Conservation (phyloP, 2,888 invertebrate species). For the Helobdella robusta region DNA sequence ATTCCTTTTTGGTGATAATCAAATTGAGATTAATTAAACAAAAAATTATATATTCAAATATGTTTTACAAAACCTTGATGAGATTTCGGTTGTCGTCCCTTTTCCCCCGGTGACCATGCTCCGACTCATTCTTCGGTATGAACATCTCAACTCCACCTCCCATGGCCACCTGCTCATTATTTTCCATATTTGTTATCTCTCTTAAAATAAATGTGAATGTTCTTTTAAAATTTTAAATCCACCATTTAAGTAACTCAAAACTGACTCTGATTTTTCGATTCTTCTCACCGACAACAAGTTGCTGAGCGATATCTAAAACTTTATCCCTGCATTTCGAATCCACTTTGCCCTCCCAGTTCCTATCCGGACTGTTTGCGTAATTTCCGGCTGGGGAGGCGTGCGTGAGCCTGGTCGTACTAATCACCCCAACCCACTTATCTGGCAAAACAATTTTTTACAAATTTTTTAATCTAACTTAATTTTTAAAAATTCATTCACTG, state of each 20-base stretch:
- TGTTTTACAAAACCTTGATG: conserved; percentile 29
- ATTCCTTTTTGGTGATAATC: no score
- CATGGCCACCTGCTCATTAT: conserved; percentile 32
- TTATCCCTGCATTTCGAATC: not conserved
- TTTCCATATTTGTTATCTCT: not conserved
- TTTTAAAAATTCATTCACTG: no score
- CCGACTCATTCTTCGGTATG: conserved; percentile 21
- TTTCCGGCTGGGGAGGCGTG: conserved; percentile 47
- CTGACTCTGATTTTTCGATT: conserved; percentile 23
- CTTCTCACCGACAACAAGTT: conserved; percentile 12
- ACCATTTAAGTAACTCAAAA: not conserved
- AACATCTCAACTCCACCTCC: conserved; percentile 34
- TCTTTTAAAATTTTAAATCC: not conserved
- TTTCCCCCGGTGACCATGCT: conserved; percentile 25
- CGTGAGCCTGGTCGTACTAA: conserved; percentile 46
- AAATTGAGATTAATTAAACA: no score
- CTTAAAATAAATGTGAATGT: not conserved
- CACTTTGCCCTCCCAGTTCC: conserved; percentile 41
- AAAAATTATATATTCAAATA: conserved; percentile 2
- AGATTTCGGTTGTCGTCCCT: conserved; percentile 30
- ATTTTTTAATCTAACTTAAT: no score
- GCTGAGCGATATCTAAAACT: conserved; percentile 20
- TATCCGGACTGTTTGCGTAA: conserved; percentile 42
- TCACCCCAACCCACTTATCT: conserved; percentile 43
- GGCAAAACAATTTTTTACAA: not conserved